Evolutionary conservation across 2,797 vertebrate species (phyloP), one percentile per base, ranked within the genome.

Genomic region (Parauchenoglanis ngamensis): DNA sequence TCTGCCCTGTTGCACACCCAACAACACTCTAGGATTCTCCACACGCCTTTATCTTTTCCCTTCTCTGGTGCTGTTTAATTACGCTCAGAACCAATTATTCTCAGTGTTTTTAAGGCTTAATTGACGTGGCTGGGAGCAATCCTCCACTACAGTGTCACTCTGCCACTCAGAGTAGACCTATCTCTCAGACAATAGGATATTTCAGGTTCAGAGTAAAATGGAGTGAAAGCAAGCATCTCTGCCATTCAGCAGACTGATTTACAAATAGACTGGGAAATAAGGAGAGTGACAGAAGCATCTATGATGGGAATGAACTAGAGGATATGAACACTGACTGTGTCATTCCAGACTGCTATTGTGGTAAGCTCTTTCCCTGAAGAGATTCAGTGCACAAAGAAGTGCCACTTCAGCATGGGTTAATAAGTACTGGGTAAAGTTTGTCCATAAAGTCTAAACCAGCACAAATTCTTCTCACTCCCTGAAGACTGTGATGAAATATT

Each of bases 401-500:
- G 91, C 93, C 92, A 91, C 90, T 83, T 87, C 85, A 89, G 80
- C 90, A 88, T 90, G 92, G 87, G 91, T 95, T 89, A 94, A 95
- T 94, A 94, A 94, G 93, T 89, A 21, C 95, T 94, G 90, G 67
- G 68, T 82, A 88, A 91, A 90, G 57, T 63, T 81, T 63, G 91
- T 84, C 88, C 89, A 88, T 65, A 2, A 87, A 92, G 90, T 88
- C 86, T 91, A 89, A 94, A 92, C 78, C 92, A 87, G 91, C 91
- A 89, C 91, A 92, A 92, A 93, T 86, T 89, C 85, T 87, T 92
- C 70, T 78, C 67, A 28, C 15, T 70, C 7, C 25, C 2, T 68
- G 73, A 77, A 92, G 84, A 86, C 15, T 25, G 76, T 84, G 70
- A 59, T 95, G 76, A 94, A 95, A 94, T 94, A 94, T 95, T 93